Percentiles rank a stretch among this genome's conserved stretches.
These are phyloP conservation scores for Falco punctatus DNA, from an alignment of 2,113 vertebrate genomes.

Conservation along the genomic window DNA sequence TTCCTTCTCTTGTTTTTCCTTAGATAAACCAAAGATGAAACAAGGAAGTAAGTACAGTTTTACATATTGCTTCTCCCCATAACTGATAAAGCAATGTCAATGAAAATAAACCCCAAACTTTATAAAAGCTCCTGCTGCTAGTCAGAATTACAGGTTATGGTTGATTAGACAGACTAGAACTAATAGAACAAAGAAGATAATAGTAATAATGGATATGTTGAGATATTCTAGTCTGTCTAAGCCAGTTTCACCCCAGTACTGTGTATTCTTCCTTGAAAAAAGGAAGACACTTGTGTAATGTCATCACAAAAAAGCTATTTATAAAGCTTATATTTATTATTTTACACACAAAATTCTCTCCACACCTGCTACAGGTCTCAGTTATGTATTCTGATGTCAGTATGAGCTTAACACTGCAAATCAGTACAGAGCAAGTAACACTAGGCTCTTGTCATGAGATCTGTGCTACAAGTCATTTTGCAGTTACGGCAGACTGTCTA, in stretches of 20 bases:
- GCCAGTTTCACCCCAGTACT: background rate
- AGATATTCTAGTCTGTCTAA: background rate
- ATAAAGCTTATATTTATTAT: background rate
- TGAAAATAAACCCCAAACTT: background rate
- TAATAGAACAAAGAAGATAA: background rate
- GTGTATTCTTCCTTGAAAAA: background rate
- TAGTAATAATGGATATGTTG: background rate
- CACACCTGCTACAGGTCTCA: background rate
- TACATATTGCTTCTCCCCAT: background rate
- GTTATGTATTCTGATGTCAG: background rate
- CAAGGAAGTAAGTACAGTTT: slow-evolving; percentile 62
- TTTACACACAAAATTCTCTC: background rate
- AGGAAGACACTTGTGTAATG: background rate
- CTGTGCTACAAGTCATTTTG: background rate
- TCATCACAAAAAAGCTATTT: background rate
- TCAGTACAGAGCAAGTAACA: background rate
- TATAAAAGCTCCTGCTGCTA: background rate
- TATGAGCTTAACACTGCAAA: background rate
- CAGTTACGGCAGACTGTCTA: background rate
- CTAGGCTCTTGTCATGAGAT: background rate
- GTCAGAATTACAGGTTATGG: background rate
- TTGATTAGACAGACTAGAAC: background rate
- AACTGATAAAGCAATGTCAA: background rate
- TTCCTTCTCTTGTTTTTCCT: background rate
- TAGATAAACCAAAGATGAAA: slow-evolving; percentile 46